Percentiles rank a stretch among this genome's conserved stretches.
Conservation (phyloP, 2,113 vertebrate genomes). For the Cheilinus undulatus region DNA sequence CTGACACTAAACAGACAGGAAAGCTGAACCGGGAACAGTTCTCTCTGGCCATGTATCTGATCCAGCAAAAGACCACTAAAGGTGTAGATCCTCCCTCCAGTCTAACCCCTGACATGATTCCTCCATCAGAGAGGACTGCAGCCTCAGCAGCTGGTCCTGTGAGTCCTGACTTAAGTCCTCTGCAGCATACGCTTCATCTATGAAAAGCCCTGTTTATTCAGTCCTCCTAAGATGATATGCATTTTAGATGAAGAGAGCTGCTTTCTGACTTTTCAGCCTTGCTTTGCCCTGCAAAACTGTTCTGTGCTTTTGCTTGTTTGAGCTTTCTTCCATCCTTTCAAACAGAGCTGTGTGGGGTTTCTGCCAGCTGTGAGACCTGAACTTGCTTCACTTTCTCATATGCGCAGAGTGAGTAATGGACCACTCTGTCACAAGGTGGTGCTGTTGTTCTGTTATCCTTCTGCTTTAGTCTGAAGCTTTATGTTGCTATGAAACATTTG, state of each 20-base stretch:
- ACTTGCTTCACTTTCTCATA: slow-evolving; percentile 77
- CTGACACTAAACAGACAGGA: slow-evolving; percentile 92
- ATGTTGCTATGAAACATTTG: not conserved
- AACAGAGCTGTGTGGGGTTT: slow-evolving; percentile 83
- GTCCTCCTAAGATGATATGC: not conserved
- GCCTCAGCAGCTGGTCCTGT: slow-evolving; percentile 78
- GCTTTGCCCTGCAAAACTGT: slow-evolving; percentile 2
- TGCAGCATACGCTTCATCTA: slow-evolving; percentile 6
- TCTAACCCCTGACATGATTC: slow-evolving; percentile 94
- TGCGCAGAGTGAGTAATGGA: slow-evolving; percentile 84
- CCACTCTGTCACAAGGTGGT: slow-evolving; percentile 55
- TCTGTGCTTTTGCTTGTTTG: slow-evolving; percentile 37
- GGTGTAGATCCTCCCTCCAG: slow-evolving; percentile 92
- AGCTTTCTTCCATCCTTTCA: slow-evolving; percentile 51
- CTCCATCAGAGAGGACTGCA: slow-evolving; percentile 89
- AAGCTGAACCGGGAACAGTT: slow-evolving; percentile 96
- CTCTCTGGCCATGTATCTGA: slow-evolving; percentile 96
- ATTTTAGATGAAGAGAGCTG: slow-evolving; percentile 7
- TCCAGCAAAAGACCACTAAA: slow-evolving; percentile 94
- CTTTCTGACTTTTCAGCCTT: slow-evolving; percentile 10
- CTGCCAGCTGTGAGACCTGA: slow-evolving; percentile 83
- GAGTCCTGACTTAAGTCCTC: slow-evolving; percentile 67
- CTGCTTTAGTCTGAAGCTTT: slow-evolving; percentile 3
- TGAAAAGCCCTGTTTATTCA: not conserved
- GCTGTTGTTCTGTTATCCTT: slow-evolving; percentile 30